A percentile compares a stretch with the other conserved stretches of the same genome.
Conservation (phyloP, 2,113 vertebrate species). For the Microcebus murinus region DNA sequence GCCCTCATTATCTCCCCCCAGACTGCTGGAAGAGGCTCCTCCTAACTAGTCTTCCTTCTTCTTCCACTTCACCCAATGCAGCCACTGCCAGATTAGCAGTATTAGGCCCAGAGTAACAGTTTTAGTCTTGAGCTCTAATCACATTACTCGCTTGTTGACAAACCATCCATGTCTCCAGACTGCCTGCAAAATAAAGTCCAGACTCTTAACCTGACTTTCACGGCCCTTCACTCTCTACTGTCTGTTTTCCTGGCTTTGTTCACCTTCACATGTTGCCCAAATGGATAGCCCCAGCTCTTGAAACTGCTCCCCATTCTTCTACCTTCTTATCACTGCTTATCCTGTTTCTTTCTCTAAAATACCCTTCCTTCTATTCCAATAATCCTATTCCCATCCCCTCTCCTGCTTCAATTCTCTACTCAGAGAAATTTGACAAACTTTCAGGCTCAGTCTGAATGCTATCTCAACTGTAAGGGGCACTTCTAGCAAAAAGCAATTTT, state of each 20-base stretch:
- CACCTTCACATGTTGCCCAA: neutral
- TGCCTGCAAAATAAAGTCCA: neutral
- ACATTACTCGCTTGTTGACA: neutral
- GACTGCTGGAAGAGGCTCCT: constrained; percentile 9
- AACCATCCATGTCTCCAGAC: neutral
- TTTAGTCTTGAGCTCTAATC: constrained; percentile 18
- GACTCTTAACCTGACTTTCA: neutral
- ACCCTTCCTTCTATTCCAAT: neutral
- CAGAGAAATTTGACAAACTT: neutral
- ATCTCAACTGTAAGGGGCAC: neutral
- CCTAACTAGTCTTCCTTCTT: constrained; percentile 11
- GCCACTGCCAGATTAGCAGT: neutral
- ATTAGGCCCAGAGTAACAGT: neutral
- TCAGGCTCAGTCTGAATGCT: neutral
- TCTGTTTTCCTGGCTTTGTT: constrained; percentile 20
- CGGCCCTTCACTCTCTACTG: neutral
- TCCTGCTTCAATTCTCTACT: neutral
- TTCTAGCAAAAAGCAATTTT: neutral
- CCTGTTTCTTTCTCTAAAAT: neutral
- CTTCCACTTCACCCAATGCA: neutral
- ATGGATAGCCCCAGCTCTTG: neutral
- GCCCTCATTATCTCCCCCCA: constrained; percentile 51
- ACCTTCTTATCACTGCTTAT: neutral
- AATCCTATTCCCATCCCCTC: neutral
- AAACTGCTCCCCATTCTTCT: neutral